These are phyloP conservation scores for Sinocyclocheilus grahami DNA, from an alignment of 2,113 vertebrate genomes.

Conservation along the genomic window DNA sequence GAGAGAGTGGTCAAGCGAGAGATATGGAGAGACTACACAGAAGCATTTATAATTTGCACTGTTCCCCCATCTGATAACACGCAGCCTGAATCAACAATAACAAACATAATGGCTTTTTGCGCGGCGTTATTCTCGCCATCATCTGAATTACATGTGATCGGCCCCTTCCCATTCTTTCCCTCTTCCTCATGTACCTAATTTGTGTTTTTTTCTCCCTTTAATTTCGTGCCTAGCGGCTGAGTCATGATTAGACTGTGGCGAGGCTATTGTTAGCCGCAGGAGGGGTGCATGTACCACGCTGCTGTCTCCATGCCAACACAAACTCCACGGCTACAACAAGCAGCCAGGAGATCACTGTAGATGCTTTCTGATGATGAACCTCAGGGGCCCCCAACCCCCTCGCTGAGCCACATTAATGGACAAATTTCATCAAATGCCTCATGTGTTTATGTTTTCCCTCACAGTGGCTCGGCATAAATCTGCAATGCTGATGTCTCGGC, in stretches of 20 bases:
- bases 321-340: conserved; percentile 44
- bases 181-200: conserved; percentile 33
- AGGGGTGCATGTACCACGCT: conserved; percentile 34
- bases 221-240: conserved; percentile 43
- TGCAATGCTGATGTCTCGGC: conserved; percentile 34
- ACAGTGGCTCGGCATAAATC: conserved; percentile 39
- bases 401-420: conserved; percentile 39
- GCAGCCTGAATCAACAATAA: conserved; percentile 52
- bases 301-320: conserved; percentile 48
- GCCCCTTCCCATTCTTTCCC: conserved; percentile 35
- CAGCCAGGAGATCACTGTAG: conserved; percentile 22
- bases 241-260: conserved; percentile 46
- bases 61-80: conserved; percentile 58
- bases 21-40: conserved; percentile 32
- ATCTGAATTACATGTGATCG: conserved; percentile 51
- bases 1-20: conserved; percentile 34
- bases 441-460: conserved; percentile 41
- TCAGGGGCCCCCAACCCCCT: background rate
- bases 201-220: conserved; percentile 43
- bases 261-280: conserved; percentile 52
- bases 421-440: conserved; percentile 52
- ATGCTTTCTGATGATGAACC: conserved; percentile 43
- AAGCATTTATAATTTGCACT: conserved; percentile 56
- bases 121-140: conserved; percentile 48
- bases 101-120: conserved; percentile 51